phyloP scores from a whole-genome alignment of 2,888 invertebrate species.

The Netelia melanura region DNA sequence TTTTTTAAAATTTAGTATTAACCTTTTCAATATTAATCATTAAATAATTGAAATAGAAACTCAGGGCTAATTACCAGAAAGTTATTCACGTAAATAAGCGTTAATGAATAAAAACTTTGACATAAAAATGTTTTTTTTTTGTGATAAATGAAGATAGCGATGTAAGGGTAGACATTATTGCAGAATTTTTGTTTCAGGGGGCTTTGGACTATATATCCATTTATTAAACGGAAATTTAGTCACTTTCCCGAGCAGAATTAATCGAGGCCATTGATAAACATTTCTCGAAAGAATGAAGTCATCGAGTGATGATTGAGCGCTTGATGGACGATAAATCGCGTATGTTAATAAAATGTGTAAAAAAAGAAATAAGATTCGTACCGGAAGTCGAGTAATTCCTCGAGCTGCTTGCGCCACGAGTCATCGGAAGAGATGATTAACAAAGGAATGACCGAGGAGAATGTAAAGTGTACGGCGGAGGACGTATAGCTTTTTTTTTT shows the following conservation, averaged over 20 bases:
- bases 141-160: neutral
- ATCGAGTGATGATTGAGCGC: neutral
- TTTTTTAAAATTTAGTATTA: neutral
- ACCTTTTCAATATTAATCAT: too few relatives aligned
- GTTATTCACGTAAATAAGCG: neutral
- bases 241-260: neutral
- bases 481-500: constrained; percentile 36
- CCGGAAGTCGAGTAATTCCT: constrained; percentile 64
- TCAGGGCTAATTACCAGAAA: neutral
- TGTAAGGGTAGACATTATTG: neutral
- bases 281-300: constrained; percentile 28
- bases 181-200: neutral
- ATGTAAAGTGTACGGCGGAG: constrained; percentile 14
- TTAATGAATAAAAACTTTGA: neutral
- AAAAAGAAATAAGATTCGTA: constrained; percentile 67
- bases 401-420: constrained; percentile 44
- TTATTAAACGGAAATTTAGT: neutral
- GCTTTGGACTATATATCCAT: too few relatives aligned
- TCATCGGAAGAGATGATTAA: constrained; percentile 61
- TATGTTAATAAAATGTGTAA: constrained; percentile 46
- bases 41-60: neutral
- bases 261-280: constrained; percentile 4
- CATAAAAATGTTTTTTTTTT: neutral
- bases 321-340: constrained; percentile 12
- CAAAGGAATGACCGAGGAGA: constrained; percentile 39